A percentile compares a stretch with the other conserved stretches of the same genome.
Evolutionary conservation across 2,113 vertebrate genomes (phyloP).

Genomic region (Gallinago jamesoni): DNA sequence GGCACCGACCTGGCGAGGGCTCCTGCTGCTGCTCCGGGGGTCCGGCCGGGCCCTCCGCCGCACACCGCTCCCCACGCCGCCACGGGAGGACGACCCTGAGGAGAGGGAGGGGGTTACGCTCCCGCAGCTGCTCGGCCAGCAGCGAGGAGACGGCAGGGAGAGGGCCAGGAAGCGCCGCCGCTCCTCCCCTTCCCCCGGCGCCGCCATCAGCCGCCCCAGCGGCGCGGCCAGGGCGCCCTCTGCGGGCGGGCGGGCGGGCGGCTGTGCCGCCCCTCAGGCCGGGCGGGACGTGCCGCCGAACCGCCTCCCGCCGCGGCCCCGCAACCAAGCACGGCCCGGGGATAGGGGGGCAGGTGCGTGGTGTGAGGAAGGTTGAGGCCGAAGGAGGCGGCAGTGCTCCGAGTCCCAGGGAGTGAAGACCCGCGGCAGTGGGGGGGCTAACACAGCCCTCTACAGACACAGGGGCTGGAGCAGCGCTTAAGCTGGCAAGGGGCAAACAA

Average conservation of each 20-base stretch:
- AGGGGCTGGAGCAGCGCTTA: rapidly evolving
- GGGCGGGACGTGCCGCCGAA: not conserved
- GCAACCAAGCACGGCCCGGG: not conserved
- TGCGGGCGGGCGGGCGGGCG: not conserved
- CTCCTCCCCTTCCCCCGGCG: not conserved
- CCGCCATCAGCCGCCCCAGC: not conserved
- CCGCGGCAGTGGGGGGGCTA: not conserved
- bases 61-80: not conserved
- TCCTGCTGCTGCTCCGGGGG: not conserved
- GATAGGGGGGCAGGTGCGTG: no score
- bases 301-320: no score
- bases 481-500: rapidly evolving
- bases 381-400: not conserved
- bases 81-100: not conserved
- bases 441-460: rapidly evolving
- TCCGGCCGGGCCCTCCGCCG: not conserved
- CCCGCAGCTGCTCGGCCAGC: not conserved
- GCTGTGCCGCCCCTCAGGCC: not conserved
- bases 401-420: rapidly evolving
- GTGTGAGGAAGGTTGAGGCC: not conserved
- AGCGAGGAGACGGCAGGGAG: no score
- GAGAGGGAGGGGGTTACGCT: not conserved
- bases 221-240: not conserved
- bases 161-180: not conserved
- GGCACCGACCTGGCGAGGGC: not conserved